A percentile compares a stretch with the other conserved stretches of the same genome.
Conservation (phyloP, 2,888 invertebrate species). For the Trachelus troglodyta region DNA sequence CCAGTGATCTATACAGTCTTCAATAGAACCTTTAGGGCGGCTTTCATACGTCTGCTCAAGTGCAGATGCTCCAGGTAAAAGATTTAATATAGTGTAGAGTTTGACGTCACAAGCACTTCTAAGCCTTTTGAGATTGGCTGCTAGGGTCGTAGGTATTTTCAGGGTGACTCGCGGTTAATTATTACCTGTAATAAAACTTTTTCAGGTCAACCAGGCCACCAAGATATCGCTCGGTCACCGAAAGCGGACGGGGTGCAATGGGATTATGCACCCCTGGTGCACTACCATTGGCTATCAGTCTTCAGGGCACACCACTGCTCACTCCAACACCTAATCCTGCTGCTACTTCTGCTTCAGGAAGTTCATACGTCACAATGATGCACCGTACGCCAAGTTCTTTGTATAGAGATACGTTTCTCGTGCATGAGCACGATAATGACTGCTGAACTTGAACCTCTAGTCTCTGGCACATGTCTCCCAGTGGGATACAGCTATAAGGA, state of each 20-base stretch:
- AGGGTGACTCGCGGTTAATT: not conserved
- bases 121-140: not conserved
- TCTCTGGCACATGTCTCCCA: too few relatives aligned
- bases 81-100: not conserved
- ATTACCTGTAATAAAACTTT: conserved; percentile 28
- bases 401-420: conserved; percentile 47
- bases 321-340: conserved; percentile 45
- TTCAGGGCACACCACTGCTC: conserved; percentile 73
- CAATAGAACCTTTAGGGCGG: conserved; percentile 88
- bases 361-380: conserved; percentile 55
- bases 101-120: not conserved
- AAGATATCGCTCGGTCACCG: conserved; percentile 78
- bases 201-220: conserved; percentile 78
- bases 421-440: conserved; percentile 40
- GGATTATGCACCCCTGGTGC: conserved; percentile 80
- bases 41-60: conserved; percentile 80
- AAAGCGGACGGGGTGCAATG: conserved; percentile 74
- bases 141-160: not conserved
- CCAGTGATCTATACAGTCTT: conserved; percentile 95
- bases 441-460: not conserved
- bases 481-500: too few relatives aligned
- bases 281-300: conserved; percentile 80
- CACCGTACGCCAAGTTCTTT: conserved; percentile 47
- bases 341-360: conserved; percentile 55
- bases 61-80: conserved; percentile 81